Evolutionary conservation across 2,113 vertebrate species (phyloP).

Genomic region (Pyxicephalus adspersus): DNA sequence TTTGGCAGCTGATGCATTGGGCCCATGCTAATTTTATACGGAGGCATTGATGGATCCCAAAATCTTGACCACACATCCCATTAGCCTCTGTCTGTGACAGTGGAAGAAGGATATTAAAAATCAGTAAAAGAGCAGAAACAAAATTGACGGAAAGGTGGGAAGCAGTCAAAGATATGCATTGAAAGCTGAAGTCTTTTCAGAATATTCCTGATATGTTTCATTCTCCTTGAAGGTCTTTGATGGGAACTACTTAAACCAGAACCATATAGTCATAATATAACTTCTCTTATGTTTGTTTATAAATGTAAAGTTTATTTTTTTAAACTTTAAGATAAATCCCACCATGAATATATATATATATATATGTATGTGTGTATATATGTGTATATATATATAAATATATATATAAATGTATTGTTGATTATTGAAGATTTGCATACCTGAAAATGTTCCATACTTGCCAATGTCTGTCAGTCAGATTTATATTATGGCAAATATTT

Average conservation of each 20-base stretch:
- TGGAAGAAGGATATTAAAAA: conserved; percentile 86
- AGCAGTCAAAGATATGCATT: conserved; percentile 72
- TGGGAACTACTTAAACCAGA: not conserved
- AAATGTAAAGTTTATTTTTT: not conserved
- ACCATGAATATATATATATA: no score
- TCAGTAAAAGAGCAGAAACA: conserved; percentile 65
- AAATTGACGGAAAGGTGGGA: conserved; percentile 72
- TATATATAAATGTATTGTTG: no score
- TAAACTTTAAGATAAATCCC: no score
- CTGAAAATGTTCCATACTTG: no score
- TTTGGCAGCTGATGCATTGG: conserved; percentile 95
- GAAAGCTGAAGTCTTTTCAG: conserved; percentile 75
- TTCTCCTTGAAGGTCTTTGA: conserved; percentile 4
- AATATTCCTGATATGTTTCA: conserved; percentile 69
- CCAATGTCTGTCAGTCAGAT: not conserved
- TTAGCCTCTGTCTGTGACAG: conserved; percentile 97
- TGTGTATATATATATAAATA: no score
- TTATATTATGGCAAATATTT: not conserved
- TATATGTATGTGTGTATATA: no score
- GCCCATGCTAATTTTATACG: conserved; percentile 91
- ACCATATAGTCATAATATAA: not conserved
- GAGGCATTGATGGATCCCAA: conserved; percentile 95
- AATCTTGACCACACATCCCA: conserved; percentile 98
- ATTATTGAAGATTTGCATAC: no score
- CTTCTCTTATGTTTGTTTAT: not conserved